A percentile compares a stretch with the other conserved stretches of the same genome.
phyloP scores from a whole-genome alignment of 1,140 invertebrate genomes.

The Mercenaria mercenaria region DNA sequence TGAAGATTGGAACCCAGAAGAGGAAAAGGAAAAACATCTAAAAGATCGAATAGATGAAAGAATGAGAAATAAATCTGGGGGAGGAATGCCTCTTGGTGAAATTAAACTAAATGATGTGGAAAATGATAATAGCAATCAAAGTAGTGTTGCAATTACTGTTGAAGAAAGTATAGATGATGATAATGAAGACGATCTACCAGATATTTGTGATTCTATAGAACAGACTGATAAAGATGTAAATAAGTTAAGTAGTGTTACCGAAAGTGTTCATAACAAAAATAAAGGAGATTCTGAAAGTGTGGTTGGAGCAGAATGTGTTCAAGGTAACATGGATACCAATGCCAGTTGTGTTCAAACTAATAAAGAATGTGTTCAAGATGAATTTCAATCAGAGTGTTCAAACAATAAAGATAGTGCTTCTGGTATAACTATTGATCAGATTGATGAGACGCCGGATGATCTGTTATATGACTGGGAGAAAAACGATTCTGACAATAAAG shows the following conservation, averaged over 20 bases:
- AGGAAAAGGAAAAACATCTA: constrained; percentile 35
- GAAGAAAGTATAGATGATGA: not conserved
- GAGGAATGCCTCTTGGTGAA: constrained; percentile 36
- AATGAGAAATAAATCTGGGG: constrained; percentile 31
- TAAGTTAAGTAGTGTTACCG: not conserved
- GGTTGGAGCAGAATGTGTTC: not conserved
- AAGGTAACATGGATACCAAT: no score
- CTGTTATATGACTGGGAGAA: constrained; percentile 25
- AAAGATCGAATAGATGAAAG: constrained; percentile 42
- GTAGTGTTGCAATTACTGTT: not conserved
- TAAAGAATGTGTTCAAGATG: not conserved
- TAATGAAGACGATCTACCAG: constrained; percentile 24
- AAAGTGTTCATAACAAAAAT: not conserved
- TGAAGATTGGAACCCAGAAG: constrained; percentile 53
- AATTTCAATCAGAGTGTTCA: not conserved
- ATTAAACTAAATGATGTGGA: not conserved
- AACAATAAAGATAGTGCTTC: not conserved
- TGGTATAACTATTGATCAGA: not conserved
- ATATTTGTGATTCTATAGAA: not conserved
- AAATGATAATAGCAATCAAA: not conserved
- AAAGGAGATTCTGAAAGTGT: not conserved
- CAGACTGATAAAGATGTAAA: not conserved
- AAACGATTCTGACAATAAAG: not conserved
- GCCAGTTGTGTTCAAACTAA: not conserved
- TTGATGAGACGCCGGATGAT: not conserved